Percentiles rank a stretch among this genome's conserved stretches.
Conservation (phyloP, 1,140 invertebrate genomes). For the Apis mellifera region DNA sequence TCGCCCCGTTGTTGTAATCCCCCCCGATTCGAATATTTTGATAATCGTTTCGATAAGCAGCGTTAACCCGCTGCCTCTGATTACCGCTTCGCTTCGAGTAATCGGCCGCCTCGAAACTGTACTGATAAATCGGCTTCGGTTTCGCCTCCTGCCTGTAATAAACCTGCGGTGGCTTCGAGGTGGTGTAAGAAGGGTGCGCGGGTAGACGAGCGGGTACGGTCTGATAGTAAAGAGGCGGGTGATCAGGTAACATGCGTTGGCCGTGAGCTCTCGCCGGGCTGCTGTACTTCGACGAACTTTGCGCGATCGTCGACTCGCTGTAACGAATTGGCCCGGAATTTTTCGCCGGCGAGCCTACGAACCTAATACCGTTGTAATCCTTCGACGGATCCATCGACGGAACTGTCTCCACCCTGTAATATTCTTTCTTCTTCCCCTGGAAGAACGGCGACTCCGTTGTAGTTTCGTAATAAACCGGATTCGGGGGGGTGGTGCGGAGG, state of each 20-base stretch:
- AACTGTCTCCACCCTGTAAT: conserved; percentile 69
- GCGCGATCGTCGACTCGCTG: conserved; percentile 42
- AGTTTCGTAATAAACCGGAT: conserved; percentile 69
- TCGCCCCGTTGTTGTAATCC: conserved; percentile 17
- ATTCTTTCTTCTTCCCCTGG: conserved; percentile 66
- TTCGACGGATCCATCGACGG: conserved; percentile 63
- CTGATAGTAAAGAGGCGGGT: conserved; percentile 75
- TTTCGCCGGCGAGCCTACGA: conserved; percentile 70
- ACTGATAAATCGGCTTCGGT: conserved; percentile 84
- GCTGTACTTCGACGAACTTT: conserved; percentile 35
- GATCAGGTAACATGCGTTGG: conserved; percentile 69
- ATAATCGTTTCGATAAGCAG: conserved; percentile 66
- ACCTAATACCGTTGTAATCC: conserved; percentile 66
- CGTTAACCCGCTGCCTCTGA: conserved; percentile 59
- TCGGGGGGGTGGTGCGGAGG: conserved; percentile 63
- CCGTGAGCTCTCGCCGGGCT: conserved; percentile 59
- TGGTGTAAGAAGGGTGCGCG: conserved; percentile 75
- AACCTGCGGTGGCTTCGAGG: conserved; percentile 68
- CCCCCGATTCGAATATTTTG: conserved; percentile 55
- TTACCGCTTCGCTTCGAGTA: conserved; percentile 71
- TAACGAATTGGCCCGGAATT: conserved; percentile 70
- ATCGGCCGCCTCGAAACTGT: conserved; percentile 82
- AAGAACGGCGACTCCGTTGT: conserved; percentile 68
- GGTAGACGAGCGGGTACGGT: conserved; percentile 64
- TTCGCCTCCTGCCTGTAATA: conserved; percentile 69